Conservation (phyloP, 2,888 invertebrate genomes). For the Ormyrus rosae region DNA sequence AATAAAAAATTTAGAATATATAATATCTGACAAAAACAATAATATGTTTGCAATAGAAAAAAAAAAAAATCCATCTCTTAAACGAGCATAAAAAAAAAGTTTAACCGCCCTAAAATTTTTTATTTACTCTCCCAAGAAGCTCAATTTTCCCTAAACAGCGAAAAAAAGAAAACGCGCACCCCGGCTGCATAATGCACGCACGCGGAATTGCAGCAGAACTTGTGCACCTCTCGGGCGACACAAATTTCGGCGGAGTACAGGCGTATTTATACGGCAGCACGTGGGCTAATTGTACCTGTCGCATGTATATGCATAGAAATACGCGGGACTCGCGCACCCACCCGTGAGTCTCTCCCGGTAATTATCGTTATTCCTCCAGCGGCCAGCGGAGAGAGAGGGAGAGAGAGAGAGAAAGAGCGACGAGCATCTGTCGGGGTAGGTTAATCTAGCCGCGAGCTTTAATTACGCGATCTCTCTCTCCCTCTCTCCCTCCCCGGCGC, state of each 20-base stretch:
- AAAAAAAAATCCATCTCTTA: no score
- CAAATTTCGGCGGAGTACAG: constrained; percentile 6
- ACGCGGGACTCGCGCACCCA: constrained; percentile 1
- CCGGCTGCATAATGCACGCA: no score
- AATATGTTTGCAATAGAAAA: no score
- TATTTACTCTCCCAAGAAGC: no score
- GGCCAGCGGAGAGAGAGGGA: not conserved
- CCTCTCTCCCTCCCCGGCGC: not conserved
- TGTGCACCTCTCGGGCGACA: not conserved
- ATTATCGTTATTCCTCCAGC: constrained; percentile 54
- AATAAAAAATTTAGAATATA: no score
- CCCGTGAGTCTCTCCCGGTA: constrained; percentile 20
- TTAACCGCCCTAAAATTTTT: no score
- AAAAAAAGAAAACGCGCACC: no score
- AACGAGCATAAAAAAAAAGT: no score
- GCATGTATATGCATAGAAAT: not conserved
- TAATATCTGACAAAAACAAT: no score
- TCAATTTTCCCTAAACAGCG: no score
- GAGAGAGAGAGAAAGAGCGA: constrained; percentile 10
- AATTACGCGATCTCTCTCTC: constrained; percentile 54
- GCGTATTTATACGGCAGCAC: constrained; percentile 38
- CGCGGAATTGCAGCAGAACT: no score
- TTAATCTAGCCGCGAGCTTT: constrained; percentile 58
- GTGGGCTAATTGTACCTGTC: constrained; percentile 50
- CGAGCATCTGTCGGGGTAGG: constrained; percentile 43